Percentiles rank a stretch among this genome's conserved stretches.
Evolutionary conservation across 2,797 vertebrate species (phyloP).

Genomic region (Pipistrellus pipistrellus): DNA sequence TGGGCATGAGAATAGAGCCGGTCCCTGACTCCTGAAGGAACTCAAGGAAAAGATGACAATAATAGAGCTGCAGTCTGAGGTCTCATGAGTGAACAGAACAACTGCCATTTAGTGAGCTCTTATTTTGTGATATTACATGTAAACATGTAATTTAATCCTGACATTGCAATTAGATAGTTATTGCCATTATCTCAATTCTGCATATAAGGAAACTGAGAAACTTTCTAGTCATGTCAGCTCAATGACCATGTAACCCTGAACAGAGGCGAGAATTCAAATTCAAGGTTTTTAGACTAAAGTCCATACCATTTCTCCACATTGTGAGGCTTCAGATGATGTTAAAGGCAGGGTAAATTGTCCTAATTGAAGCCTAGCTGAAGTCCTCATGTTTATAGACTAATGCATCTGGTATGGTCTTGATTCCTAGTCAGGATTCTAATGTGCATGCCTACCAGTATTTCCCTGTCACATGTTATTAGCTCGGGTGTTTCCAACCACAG

Average conservation of each 20-base stretch:
- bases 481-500: background rate
- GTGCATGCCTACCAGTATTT: background rate
- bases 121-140: background rate
- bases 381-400: background rate
- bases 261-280: background rate
- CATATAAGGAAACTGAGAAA: background rate
- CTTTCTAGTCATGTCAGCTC: background rate
- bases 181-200: background rate
- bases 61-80: background rate
- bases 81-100: background rate
- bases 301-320: background rate
- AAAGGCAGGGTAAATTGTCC: background rate
- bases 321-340: background rate
- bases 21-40: background rate
- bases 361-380: background rate
- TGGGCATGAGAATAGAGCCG: background rate
- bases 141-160: background rate
- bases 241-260: background rate
- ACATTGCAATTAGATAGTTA: background rate
- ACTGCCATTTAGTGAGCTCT: background rate
- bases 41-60: background rate
- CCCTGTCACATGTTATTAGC: background rate
- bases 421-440: conserved; percentile 1
- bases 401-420: background rate
- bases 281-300: background rate